Base-by-base conservation (phyloP, 2,797 vertebrate species). In the Rhabdomys pumilio region DNA sequence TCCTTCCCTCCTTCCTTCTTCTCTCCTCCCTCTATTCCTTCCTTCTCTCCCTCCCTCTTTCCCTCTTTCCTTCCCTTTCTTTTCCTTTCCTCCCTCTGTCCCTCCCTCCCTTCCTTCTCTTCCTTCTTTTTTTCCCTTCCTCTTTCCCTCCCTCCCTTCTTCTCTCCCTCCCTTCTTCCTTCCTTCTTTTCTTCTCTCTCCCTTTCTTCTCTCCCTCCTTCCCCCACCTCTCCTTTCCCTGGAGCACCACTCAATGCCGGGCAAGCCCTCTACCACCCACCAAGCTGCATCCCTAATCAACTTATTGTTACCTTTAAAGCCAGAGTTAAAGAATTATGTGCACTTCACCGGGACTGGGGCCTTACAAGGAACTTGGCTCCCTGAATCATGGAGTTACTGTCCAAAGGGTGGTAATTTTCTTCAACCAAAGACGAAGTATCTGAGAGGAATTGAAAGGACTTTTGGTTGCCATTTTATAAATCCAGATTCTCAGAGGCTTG, bases 371-470 rank as follows among this genome's bases (percentile, higher is more conserved):
- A 47, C 47, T 80, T 85, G 79, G 69, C 55, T 59, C 79, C 61
- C 72, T 65, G 72, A 65, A 63, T 94, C 53, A 15, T 0, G 20
- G 38, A 13, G 14, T 76, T 91, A 91, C 85, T 94, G 24, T 89
- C 22, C 63, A 79, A 41, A 29, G 69, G 15, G 65, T 47, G 38
- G 67, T 86, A 34, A 96, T 91, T 95, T 92, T 91, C 86, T 75
- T 63, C 87, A 94, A 90, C 79, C 76, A 75, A 95, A 87, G 90
- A 94, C 87, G 91, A 87, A 97, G 82, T 77, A 91, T 41, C 24
- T 65, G 72, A 67, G 80, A 97, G 91, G 57, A 83, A 53, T 44
- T 57, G 38, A 94, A 85, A 59, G 86, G 38, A 87, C 73, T 94
- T 72, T 91, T 84, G 87, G 91, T 90, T 81, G 91, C 47, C 89